Conservation (phyloP, 2,888 invertebrate genomes). For the Drosophila aldrichi region DNA sequence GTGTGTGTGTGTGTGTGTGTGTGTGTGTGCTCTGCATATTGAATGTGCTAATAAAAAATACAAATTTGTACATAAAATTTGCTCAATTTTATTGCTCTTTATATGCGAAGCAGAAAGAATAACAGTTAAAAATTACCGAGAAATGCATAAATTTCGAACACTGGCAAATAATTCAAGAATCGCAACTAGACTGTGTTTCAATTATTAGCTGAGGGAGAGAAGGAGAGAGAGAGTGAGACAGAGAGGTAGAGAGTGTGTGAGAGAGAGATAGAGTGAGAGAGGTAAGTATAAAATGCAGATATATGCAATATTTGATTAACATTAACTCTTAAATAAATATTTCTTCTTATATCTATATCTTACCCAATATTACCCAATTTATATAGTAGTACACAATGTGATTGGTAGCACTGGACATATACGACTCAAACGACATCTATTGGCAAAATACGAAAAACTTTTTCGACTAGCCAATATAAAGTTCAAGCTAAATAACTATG, state of each 20-base stretch:
- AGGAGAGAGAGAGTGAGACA: neutral
- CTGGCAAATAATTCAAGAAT: neutral
- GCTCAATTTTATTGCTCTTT: conserved; percentile 66
- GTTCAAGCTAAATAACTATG: no score
- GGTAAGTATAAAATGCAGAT: no score
- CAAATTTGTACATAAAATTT: conserved; percentile 75
- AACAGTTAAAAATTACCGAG: conserved; percentile 8
- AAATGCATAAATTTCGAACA: neutral
- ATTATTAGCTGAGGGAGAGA: neutral
- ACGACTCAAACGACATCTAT: no score
- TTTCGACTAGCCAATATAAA: no score
- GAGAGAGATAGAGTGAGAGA: no score
- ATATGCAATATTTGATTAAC: no score
- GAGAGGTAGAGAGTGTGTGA: no score
- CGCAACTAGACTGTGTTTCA: neutral
- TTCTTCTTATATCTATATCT: neutral
- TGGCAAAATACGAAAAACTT: no score
- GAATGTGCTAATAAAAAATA: conserved; percentile 76
- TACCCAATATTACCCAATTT: neutral
- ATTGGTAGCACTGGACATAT: no score
- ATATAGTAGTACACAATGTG: no score
- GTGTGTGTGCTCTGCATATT: conserved; percentile 56
- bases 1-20: conserved; percentile 17
- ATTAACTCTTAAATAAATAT: no score
- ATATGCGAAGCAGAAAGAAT: conserved; percentile 30